phyloP scores from a whole-genome alignment of 1,140 invertebrate species.

The Geopemphigus sp. region DNA sequence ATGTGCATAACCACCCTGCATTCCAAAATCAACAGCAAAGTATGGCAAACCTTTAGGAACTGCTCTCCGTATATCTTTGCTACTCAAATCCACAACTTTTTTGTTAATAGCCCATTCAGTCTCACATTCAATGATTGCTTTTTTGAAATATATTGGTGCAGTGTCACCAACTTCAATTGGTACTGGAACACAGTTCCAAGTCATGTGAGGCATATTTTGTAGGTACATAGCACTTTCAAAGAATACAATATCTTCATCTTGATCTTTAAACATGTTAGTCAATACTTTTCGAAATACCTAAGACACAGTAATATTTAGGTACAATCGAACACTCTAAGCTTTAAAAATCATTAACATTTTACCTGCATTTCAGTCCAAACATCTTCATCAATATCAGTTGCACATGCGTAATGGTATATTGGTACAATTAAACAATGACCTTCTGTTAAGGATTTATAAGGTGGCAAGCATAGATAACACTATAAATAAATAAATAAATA shows the following conservation, averaged over 20 bases:
- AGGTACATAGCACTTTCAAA: conserved; percentile 82
- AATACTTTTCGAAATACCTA: conserved; percentile 72
- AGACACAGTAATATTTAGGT: conserved; percentile 52
- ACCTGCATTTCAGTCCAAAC: conserved; percentile 85
- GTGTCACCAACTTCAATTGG: conserved; percentile 76
- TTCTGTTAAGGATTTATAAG: conserved; percentile 73
- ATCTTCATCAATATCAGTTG: conserved; percentile 87
- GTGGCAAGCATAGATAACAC: conserved; percentile 75
- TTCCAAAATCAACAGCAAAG: conserved; percentile 90
- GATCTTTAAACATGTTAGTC: conserved; percentile 71
- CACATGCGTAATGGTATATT: conserved; percentile 74
- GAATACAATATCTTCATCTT: conserved; percentile 81
- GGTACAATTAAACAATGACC: conserved; percentile 88
- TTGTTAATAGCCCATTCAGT: conserved; percentile 93
- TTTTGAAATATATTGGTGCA: conserved; percentile 93
- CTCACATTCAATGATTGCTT: conserved; percentile 92
- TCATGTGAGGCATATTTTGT: conserved; percentile 78
- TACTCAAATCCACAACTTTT: conserved; percentile 83
- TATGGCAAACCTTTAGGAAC: conserved; percentile 94
- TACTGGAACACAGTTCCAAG: conserved; percentile 84
- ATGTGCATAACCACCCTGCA: conserved; percentile 87
- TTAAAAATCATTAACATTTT: conserved; percentile 52
- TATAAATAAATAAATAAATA: conserved; percentile 40
- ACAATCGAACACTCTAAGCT: background rate
- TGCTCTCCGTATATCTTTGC: conserved; percentile 71